phyloP scores from a whole-genome alignment of 2,888 invertebrate species.

The Plutella xylostella region DNA sequence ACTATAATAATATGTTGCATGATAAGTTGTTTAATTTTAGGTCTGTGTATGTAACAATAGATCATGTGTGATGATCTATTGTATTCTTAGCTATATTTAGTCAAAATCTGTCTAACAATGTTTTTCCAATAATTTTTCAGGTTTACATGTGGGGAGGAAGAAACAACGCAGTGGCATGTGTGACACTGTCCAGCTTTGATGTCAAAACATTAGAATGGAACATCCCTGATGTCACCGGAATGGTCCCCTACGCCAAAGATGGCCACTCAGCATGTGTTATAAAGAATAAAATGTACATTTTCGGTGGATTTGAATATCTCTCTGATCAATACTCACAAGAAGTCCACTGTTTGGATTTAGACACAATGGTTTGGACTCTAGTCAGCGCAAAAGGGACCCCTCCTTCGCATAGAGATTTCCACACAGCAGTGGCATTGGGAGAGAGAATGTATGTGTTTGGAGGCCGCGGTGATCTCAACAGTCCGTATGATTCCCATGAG shows the following conservation, averaged over 20 bases:
- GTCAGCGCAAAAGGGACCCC: conserved; percentile 72
- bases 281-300: conserved; percentile 85
- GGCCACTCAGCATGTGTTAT: conserved; percentile 92
- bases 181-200: conserved; percentile 85
- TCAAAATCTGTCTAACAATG: too few species aligned
- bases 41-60: too few species aligned
- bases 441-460: conserved; percentile 91
- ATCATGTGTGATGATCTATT: too few species aligned
- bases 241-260: conserved; percentile 84
- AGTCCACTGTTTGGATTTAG: conserved; percentile 80
- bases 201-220: conserved; percentile 77
- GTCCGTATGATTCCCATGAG: conserved; percentile 62
- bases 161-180: conserved; percentile 86
- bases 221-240: conserved; percentile 74
- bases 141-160: conserved; percentile 94
- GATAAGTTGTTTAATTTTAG: too few species aligned
- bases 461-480: conserved; percentile 81
- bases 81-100: too few species aligned
- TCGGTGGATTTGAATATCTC: conserved; percentile 92
- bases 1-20: too few species aligned
- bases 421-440: conserved; percentile 83
- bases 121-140: conserved; percentile 38
- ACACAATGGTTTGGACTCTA: conserved; percentile 78
- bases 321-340: conserved; percentile 84
- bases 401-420: conserved; percentile 87